Evolutionary conservation across 1,140 invertebrate species (phyloP).

Genomic region (Diachasmimorpha longicaudata): DNA sequence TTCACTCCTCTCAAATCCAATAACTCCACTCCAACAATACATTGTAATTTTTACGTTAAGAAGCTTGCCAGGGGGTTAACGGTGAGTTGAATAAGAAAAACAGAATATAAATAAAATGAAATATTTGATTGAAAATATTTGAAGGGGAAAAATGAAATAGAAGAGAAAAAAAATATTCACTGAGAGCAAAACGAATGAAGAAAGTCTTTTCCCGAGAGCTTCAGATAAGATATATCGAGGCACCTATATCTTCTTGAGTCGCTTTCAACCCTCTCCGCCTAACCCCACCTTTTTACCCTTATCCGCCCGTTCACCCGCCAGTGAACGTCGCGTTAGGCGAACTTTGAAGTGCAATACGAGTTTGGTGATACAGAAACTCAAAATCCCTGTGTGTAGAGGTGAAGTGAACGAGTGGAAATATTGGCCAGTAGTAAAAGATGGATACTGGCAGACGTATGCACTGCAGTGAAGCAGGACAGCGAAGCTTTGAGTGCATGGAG

Average conservation of each 20-base stretch:
- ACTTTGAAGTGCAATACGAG: constrained; percentile 10
- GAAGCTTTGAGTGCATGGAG: not conserved
- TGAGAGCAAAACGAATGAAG: not conserved
- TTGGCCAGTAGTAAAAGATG: not conserved
- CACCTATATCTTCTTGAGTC: not conserved
- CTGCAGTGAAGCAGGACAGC: not conserved
- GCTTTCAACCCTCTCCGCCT: not conserved
- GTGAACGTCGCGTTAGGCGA: constrained; percentile 1
- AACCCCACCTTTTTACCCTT: not conserved
- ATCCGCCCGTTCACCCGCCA: not conserved
- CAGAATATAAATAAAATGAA: not conserved
- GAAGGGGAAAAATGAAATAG: not conserved
- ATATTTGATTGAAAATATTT: constrained; percentile 1
- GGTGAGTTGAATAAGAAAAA: not conserved
- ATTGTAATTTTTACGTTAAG: not conserved
- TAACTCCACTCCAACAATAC: not conserved
- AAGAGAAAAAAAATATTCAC: not conserved
- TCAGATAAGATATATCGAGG: constrained; percentile 4
- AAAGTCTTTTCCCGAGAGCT: not conserved
- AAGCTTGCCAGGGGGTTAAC: not conserved
- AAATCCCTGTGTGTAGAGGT: not conserved
- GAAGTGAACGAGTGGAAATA: constrained; percentile 9
- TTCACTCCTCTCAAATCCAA: not conserved
- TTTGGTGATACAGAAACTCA: constrained; percentile 8
- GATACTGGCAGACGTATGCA: not conserved